Evolutionary conservation across 2,113 vertebrate species (phyloP).

Genomic region (Cynocephalus volans): DNA sequence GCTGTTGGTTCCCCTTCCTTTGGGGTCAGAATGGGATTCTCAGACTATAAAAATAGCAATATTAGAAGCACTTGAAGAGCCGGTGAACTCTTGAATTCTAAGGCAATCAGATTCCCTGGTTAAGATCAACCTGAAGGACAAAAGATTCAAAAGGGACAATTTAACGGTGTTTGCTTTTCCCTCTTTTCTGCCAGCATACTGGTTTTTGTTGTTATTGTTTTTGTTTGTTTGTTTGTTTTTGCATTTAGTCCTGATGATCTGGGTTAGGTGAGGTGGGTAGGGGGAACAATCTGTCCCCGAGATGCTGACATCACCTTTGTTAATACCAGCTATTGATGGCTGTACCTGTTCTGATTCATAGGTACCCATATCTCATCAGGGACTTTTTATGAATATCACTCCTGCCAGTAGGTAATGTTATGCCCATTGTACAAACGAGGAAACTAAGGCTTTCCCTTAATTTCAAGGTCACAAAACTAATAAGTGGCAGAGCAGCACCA

Average conservation of each 20-base stretch:
- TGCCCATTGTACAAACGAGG: conserved; percentile 2
- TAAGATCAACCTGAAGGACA: background rate
- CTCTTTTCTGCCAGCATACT: background rate
- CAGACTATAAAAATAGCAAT: background rate
- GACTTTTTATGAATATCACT: background rate
- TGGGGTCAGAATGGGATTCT: background rate
- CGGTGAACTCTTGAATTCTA: background rate
- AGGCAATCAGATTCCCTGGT: background rate
- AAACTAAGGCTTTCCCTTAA: background rate
- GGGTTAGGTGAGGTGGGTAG: background rate
- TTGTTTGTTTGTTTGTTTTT: too few species aligned
- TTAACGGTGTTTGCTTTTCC: background rate
- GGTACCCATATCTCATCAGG: background rate
- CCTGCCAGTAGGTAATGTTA: background rate
- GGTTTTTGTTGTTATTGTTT: background rate
- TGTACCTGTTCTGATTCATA: background rate
- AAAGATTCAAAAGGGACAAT: background rate
- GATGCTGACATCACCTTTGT: background rate
- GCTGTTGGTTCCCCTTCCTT: background rate
- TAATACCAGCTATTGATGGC: background rate
- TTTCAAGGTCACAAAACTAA: background rate
- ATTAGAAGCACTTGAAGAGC: conserved; percentile 26
- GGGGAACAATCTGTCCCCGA: background rate
- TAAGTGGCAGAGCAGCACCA: background rate
- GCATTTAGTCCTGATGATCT: background rate